phyloP scores from a whole-genome alignment of 2,113 vertebrate species.

The Odocoileus virginianus region DNA sequence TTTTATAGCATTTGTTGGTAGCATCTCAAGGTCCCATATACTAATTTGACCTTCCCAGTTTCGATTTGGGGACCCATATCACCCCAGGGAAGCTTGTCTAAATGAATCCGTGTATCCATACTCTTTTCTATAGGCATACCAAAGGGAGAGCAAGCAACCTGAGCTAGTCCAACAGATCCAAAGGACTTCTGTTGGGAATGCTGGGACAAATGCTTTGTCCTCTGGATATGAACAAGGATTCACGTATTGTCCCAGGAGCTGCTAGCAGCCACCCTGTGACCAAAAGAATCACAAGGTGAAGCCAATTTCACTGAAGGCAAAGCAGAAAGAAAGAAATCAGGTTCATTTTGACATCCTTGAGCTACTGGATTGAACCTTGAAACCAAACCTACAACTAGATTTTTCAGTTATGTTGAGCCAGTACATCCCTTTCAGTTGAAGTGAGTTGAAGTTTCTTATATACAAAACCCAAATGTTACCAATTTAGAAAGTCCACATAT shows the following conservation, averaged over 20 bases:
- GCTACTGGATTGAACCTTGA: not conserved
- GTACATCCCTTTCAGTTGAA: not conserved
- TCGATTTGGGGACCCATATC: not conserved
- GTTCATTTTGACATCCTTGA: not conserved
- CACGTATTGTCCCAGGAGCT: not conserved
- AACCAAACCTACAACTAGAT: not conserved
- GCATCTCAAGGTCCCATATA: not conserved
- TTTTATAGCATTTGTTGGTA: not conserved
- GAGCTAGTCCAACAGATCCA: not conserved
- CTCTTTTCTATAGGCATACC: not conserved
- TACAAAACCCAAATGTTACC: not conserved
- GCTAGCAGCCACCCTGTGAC: not conserved
- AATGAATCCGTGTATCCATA: not conserved
- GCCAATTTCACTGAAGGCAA: not conserved
- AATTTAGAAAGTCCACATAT: not conserved
- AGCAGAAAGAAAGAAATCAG: not conserved
- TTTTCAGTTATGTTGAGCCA: not conserved
- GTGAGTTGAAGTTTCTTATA: not conserved
- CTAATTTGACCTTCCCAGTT: not conserved
- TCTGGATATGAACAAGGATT: not conserved
- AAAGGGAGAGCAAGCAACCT: not conserved
- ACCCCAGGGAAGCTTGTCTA: not conserved
- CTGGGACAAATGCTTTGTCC: not conserved
- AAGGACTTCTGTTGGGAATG: not conserved
- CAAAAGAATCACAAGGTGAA: not conserved